Percentiles rank a stretch among this genome's conserved stretches.
phyloP scores from a whole-genome alignment of 2,888 invertebrate genomes.

The Leptura quadrifasciata region DNA sequence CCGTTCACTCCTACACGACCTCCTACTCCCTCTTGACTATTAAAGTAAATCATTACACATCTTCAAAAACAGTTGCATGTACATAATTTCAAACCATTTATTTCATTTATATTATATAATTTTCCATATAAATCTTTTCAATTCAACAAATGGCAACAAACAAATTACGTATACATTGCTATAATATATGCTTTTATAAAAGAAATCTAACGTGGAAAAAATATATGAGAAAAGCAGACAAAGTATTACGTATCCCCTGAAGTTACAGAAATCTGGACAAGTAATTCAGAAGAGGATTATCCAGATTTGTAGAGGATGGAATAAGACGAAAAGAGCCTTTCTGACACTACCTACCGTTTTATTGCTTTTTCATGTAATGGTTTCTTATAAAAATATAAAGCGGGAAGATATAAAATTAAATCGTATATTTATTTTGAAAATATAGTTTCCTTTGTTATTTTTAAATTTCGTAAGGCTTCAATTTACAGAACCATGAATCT shows the following conservation, averaged over 20 bases:
- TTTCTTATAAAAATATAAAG: constrained; percentile 13
- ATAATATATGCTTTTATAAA: neutral
- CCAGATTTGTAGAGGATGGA: constrained; percentile 23
- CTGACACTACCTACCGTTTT: constrained; percentile 25
- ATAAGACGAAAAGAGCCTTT: constrained; percentile 25
- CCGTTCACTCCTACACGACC: no score
- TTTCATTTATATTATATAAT: no score
- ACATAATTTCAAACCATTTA: no score
- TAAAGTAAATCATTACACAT: no score
- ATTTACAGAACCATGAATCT: no score
- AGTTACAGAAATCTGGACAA: constrained; percentile 30
- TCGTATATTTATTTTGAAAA: neutral
- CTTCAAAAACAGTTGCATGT: no score
- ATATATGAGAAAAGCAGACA: constrained; percentile 18
- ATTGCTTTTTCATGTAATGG: constrained; percentile 33
- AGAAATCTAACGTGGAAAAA: neutral
- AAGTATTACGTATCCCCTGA: constrained; percentile 13
- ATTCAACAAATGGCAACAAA: neutral
- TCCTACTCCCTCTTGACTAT: no score
- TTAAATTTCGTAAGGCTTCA: neutral
- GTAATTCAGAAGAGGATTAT: constrained; percentile 29
- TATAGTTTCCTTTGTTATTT: neutral
- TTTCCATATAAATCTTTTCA: neutral
- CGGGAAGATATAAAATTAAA: neutral
- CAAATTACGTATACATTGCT: neutral